Evolutionary conservation across 2,797 vertebrate genomes (phyloP), one percentile per base, ranked within the genome.

Genomic region (Coregonus ussuriensis): DNA sequence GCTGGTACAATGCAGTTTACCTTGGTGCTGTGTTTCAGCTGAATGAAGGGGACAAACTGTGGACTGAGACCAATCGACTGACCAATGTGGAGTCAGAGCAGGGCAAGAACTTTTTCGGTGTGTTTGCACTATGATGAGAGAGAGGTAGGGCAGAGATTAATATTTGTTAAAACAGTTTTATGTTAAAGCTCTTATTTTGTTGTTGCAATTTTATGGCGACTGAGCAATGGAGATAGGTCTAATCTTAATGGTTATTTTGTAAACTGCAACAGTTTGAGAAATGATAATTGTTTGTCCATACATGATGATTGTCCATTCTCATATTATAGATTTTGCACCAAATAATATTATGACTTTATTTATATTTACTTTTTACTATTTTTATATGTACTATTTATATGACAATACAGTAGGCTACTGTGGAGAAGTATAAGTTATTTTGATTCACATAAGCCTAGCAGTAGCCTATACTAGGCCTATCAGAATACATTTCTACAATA

Each of bases 61-160:
- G 81, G 88, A 94, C 94, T 0, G 72, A 84, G 6, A 94, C 90
- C 70, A 84, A 84, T 7, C 87, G 83, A 79, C 79, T 90, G 1
- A 3, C 73, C 0, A 52, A 81, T 15, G 77, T 95, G 83, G 92
- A 94, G 67, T 82, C 76, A 0, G 89, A 91, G 0, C 84, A 88
- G 0, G 93, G 93, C 11, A 91, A 89, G 73, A 94, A 90, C 0
- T 95, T 94, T 79, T 95, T 95, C 6, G 94, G 94, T 0, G 92
- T 90, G 1, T 95, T 95, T 77, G 91, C 92, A 35, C 89, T 95
- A 71, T 95, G 69, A 93, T 37, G n/a, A 6, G 13, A 41, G 7
- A 0, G 14, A 66, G 4, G 31, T 6, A 52, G 21, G 16, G 25
- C 9, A 7, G 29, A 13, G 47, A n/a, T 5, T 9, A 31, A 78